Evolutionary conservation across 2,797 vertebrate species (phyloP), one percentile per base, ranked within the genome.

Genomic region (Pelobates cultripes): DNA sequence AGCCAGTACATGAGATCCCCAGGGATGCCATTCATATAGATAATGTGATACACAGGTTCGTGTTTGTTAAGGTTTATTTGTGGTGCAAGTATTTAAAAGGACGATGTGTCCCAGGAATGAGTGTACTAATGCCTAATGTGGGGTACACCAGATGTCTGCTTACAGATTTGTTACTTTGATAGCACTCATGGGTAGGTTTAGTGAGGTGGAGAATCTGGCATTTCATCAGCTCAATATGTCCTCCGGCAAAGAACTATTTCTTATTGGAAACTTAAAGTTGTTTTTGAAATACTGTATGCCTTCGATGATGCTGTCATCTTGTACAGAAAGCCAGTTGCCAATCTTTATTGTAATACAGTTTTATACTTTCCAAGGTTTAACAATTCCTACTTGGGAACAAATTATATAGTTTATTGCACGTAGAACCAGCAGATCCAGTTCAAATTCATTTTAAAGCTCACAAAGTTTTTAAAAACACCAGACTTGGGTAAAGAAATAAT

Each of bases 1-100:
- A 84, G 73, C 72, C 77, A 71, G 82, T 79, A 84, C 63, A 70
- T 67, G 47, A 75, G 43, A 5, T 84, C 82, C 82, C 82, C 0
- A 60, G 82, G 67, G 82, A 71, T 15, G 68, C 67, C 57, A 84
- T 84, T 75, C 82, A 75, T 78, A 79, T 73, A 84, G 82, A 79
- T 84, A 84, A 84, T 84, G 82, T 79, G 77, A 75, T 75, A 70
- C 66, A 75, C 77, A 84, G 82, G 82, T 79, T 63, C 67, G n/a
- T 79, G 73, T 84, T 84, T 84, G 77, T 75, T 84, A 79, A 71
- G 82, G 81, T 72, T 84, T 84, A 84, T 84, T 84, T 84, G 82
- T 84, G 68, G 82, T 79, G 40, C 57, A 84, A 70, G 77, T 84
- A 79, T 84, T 84, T 75, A 84, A 84, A 84, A 84, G 82, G 82